Conservation (phyloP, 2,888 invertebrate genomes). For the Miltochrista miniata region DNA sequence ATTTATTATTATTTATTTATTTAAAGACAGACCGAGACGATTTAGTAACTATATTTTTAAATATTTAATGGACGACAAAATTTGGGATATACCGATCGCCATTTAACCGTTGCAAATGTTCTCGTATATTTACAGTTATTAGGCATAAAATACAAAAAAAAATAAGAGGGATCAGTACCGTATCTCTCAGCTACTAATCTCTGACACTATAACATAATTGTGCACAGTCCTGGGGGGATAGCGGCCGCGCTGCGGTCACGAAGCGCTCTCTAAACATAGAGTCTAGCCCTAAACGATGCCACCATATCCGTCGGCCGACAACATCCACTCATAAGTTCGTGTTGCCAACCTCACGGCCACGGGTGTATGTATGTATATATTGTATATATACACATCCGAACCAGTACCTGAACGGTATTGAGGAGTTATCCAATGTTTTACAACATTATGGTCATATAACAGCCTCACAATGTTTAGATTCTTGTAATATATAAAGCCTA, state of each 20-base stretch:
- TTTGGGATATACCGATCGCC: too few relatives aligned
- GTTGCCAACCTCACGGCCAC: conserved; percentile 49
- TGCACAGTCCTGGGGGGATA: conserved; percentile 58
- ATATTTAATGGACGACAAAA: too few relatives aligned
- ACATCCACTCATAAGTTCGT: conserved; percentile 61
- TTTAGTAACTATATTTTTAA: too few relatives aligned
- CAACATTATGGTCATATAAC: conserved; percentile 27
- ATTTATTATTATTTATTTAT: too few relatives aligned
- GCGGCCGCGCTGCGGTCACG: conserved; percentile 69
- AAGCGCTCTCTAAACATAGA: conserved; percentile 74
- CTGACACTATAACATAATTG: conserved; percentile 76
- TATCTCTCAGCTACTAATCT: conserved; percentile 61
- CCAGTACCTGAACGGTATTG: conserved; percentile 32
- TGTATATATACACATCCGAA: conserved; percentile 26
- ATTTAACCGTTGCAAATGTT: too few relatives aligned
- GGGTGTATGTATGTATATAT: too few relatives aligned
- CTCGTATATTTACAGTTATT: conserved; percentile 10
- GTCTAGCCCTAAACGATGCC: conserved; percentile 74
- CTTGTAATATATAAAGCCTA: conserved; percentile 19
- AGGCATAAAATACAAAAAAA: conserved; percentile 52
- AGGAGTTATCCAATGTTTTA: conserved; percentile 38
- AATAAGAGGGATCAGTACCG: conserved; percentile 55
- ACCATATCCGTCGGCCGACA: conserved; percentile 74
- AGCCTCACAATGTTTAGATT: conserved; percentile 27
- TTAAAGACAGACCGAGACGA: too few relatives aligned